Percentiles rank a stretch among this genome's conserved stretches.
phyloP scores from a whole-genome alignment of 2,888 invertebrate species.

The Troglohyphantes excavatus region DNA sequence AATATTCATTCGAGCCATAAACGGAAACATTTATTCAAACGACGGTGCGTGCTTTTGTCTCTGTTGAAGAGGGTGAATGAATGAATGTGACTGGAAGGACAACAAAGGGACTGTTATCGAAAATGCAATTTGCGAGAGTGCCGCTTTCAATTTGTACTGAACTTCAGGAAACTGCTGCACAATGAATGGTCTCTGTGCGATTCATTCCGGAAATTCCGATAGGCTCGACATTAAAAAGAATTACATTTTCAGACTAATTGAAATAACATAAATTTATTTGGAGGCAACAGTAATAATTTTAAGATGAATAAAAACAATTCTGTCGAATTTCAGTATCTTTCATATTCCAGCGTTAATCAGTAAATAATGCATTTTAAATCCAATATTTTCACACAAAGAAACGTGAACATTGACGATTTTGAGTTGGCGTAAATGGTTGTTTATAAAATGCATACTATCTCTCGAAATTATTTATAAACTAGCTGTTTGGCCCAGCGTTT shows the following conservation, averaged over 20 bases:
- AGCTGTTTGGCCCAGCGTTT: too few relatives aligned
- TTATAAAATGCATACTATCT: too few relatives aligned
- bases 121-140: slow-evolving; percentile 37
- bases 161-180: not conserved
- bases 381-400: too few relatives aligned
- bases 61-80: not conserved
- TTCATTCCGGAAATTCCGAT: not conserved
- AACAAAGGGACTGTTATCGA: slow-evolving; percentile 25
- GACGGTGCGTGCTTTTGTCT: not conserved
- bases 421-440: too few relatives aligned
- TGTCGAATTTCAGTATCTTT: too few relatives aligned
- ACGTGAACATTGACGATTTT: too few relatives aligned
- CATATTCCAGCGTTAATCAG: too few relatives aligned
- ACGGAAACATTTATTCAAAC: not conserved
- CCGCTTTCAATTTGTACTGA: slow-evolving; percentile 7
- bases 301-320: too few relatives aligned
- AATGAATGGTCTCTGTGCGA: not conserved
- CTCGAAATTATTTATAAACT: too few relatives aligned
- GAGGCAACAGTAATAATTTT: not conserved
- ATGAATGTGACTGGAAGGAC: slow-evolving; percentile 1
- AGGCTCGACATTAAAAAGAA: not conserved
- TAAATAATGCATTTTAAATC: too few relatives aligned
- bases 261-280: not conserved
- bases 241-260: not conserved
- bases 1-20: too few relatives aligned